Evolutionary conservation across 2,888 invertebrate genomes (phyloP).

Genomic region (Pterostichus niger): DNA sequence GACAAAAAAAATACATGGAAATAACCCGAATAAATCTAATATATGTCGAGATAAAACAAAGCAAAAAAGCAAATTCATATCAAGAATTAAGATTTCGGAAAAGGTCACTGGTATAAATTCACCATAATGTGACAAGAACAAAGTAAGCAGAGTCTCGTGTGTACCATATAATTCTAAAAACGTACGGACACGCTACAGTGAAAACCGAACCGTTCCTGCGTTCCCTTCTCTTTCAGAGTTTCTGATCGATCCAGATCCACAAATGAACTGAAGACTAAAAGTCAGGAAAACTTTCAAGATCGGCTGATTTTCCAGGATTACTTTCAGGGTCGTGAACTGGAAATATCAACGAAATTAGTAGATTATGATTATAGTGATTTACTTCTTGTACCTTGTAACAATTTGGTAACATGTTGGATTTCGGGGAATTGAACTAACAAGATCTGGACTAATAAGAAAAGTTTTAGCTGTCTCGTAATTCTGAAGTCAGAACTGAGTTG

Average conservation of each 20-base stretch:
- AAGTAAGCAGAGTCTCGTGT: conserved; percentile 44
- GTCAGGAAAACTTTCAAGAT: background rate
- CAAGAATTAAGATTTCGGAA: conserved; percentile 43
- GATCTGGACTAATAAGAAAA: conserved; percentile 38
- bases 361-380: conserved; percentile 43
- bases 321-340: background rate
- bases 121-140: conserved; percentile 35
- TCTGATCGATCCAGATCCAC: background rate
- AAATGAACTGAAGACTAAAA: background rate
- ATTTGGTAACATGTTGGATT: conserved; percentile 25
- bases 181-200: conserved; percentile 22
- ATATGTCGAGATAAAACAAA: conserved; percentile 19
- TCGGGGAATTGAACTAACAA: conserved; percentile 37
- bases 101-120: conserved; percentile 54
- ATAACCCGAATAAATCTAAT: conserved; percentile 21
- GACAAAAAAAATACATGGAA: conserved; percentile 10
- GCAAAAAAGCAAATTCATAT: conserved; percentile 33
- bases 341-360: conserved; percentile 5
- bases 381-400: conserved; percentile 16
- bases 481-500: background rate
- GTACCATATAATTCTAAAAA: conserved; percentile 42
- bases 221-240: background rate
- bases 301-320: background rate
- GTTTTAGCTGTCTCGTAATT: conserved; percentile 4
- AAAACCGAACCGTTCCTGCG: background rate